Evolutionary conservation across 2,113 vertebrate genomes (phyloP), one percentile per base, ranked within the genome.

Genomic region (Megaleporinus macrocephalus): DNA sequence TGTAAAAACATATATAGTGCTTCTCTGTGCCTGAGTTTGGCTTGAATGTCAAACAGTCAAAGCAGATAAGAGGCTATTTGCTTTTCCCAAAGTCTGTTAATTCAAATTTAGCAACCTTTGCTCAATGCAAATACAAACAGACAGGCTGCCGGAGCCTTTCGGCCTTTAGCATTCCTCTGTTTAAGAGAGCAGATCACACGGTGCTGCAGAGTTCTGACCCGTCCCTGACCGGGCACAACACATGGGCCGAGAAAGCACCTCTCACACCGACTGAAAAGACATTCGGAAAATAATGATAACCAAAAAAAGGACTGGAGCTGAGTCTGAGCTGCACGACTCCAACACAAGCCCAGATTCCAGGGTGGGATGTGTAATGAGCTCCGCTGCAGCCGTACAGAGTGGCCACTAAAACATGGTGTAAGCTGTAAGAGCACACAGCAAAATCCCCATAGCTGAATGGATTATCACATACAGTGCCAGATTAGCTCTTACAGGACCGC

Each of bases 121-220:
- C 16, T n/a, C 66, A 70, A 70, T n/a, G 33, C 24, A 44, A 70
- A 70, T 24, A 70, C 66, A 36, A 22, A 68, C 66, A 61, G 57
- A 61, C 66, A 61, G 57, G 26, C n/a, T 26, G 57, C 1, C 57
- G 3, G 24, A 26, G 57, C 57, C 57, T 26, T 55, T 16, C 49
- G 49, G 49, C 49, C 41, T 44, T 57, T 57, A 57, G 53, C 57
- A 61, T 61, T 24, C 57, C 24, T 61, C 1, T 61, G 57, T 26
- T 26, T 70, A 22, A 53, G 73, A 41, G 49, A 14, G 33, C 74
- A 68, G 12, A 26, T 88, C 87, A 90, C 83, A 85, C 86, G 82
- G 85, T 36, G 20, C 53, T 22, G 18, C 20, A n/a, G 49, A 14
- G 13, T 51, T 51, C 49, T 16, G 49, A 3, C 49, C 7, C 4